Percentiles rank a stretch among this genome's conserved stretches.
These are phyloP conservation scores for Poicephalus gulielmi DNA, from an alignment of 2,113 vertebrate species.

Conservation along the genomic window DNA sequence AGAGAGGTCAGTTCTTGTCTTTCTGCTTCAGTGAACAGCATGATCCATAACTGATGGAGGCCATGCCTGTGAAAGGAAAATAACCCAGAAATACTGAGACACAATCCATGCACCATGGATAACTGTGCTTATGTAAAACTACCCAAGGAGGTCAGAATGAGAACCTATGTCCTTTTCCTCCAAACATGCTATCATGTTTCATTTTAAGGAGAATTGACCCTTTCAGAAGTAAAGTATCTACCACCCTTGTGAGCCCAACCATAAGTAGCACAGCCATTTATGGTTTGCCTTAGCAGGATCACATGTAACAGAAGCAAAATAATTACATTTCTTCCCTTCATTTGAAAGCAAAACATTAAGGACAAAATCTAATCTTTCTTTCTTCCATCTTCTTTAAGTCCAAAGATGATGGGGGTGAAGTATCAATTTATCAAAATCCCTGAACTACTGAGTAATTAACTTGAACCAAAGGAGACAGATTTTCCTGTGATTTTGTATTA, in stretches of 20 bases:
- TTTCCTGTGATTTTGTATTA: constrained; percentile 14
- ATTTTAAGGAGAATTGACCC: neutral
- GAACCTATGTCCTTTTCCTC: neutral
- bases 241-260: neutral
- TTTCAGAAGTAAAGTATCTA: neutral
- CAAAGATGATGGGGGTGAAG: neutral
- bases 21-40: neutral
- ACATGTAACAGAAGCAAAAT: neutral
- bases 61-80: neutral
- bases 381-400: neutral
- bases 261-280: neutral
- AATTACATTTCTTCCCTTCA: neutral
- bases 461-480: neutral
- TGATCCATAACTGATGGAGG: fast-evolving
- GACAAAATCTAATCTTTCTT: neutral
- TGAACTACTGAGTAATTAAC: neutral
- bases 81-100: neutral
- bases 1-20: neutral
- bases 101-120: fast-evolving
- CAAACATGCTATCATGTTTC: fast-evolving
- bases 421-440: constrained; percentile 27
- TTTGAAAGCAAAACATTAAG: neutral
- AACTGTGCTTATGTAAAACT: neutral
- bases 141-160: neutral
- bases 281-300: neutral